phyloP scores from a whole-genome alignment of 2,113 vertebrate genomes.

The Campylomormyrus tamandua region DNA sequence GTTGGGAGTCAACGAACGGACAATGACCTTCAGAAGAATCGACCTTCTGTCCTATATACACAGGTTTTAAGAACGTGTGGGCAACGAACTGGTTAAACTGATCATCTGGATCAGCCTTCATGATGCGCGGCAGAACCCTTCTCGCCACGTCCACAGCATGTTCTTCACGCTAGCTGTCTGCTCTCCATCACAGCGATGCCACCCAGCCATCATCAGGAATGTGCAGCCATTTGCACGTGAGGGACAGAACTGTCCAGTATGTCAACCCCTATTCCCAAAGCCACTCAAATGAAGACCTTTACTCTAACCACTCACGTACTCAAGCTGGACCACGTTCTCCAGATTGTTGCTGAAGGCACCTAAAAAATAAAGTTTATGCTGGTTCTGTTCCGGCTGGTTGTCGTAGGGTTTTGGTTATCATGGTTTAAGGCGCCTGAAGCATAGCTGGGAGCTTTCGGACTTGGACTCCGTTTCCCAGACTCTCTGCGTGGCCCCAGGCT shows the following conservation, averaged over 20 bases:
- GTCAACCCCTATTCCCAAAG: neutral
- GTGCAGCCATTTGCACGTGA: neutral
- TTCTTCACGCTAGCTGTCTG: neutral
- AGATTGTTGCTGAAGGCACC: neutral
- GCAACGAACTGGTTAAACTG: neutral
- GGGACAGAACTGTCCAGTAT: neutral
- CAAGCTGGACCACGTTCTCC: neutral
- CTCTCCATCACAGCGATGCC: neutral
- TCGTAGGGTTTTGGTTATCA: neutral
- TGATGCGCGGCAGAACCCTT: neutral
- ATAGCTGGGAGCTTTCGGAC: neutral
- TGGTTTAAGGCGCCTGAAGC: neutral
- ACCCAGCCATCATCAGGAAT: neutral
- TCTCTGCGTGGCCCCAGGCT: neutral
- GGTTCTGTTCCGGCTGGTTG: neutral
- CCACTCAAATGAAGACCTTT: neutral
- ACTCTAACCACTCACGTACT: neutral
- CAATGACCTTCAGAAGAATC: neutral
- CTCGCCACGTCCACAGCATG: neutral
- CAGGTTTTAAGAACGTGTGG: neutral
- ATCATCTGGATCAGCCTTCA: neutral
- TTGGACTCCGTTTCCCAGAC: neutral
- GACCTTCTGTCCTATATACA: neutral
- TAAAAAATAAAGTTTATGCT: neutral
- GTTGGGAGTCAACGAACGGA: neutral